These are phyloP conservation scores for Chaetodon trifascialis DNA, from an alignment of 2,113 vertebrate species.

Conservation along the genomic window DNA sequence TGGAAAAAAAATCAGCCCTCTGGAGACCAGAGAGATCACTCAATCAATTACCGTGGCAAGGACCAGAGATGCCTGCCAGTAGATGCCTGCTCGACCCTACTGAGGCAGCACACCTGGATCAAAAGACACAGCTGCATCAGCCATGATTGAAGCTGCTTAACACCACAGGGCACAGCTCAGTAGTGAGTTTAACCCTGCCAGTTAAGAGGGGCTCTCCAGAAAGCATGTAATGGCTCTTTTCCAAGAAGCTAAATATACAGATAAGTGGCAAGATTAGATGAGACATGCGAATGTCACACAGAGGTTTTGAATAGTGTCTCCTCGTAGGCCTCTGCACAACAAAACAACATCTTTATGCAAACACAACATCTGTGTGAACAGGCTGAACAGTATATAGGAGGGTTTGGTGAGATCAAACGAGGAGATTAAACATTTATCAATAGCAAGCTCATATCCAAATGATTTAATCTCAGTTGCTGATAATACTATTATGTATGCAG, in stretches of 20 bases:
- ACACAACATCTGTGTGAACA: conserved; percentile 5
- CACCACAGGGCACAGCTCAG: conserved; percentile 53
- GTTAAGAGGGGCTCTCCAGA: conserved; percentile 36
- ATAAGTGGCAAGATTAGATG: conserved; percentile 56
- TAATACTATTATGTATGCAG: conserved; percentile 14
- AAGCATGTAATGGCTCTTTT: conserved; percentile 47
- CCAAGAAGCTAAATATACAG: conserved; percentile 59
- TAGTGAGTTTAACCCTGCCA: conserved; percentile 58
- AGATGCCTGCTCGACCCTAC: conserved; percentile 16
- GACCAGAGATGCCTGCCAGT: conserved; percentile 33
- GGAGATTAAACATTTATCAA: not conserved
- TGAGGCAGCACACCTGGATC: conserved; percentile 64
- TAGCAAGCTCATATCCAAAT: not conserved
- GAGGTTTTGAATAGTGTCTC: conserved; percentile 6
- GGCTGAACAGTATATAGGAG: not conserved
- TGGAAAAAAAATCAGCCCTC: conserved; percentile 38
- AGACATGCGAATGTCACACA: conserved; percentile 37
- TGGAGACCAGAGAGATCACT: conserved; percentile 49
- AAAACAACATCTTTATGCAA: conserved; percentile 16
- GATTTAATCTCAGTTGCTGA: not conserved
- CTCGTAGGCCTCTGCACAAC: not conserved
- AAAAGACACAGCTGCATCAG: conserved; percentile 60
- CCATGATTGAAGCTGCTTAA: conserved; percentile 63
- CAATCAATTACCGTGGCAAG: conserved; percentile 53
- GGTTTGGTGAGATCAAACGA: not conserved